These are phyloP conservation scores for Orius insidiosus DNA, from an alignment of 1,140 invertebrate genomes.

Conservation along the genomic window DNA sequence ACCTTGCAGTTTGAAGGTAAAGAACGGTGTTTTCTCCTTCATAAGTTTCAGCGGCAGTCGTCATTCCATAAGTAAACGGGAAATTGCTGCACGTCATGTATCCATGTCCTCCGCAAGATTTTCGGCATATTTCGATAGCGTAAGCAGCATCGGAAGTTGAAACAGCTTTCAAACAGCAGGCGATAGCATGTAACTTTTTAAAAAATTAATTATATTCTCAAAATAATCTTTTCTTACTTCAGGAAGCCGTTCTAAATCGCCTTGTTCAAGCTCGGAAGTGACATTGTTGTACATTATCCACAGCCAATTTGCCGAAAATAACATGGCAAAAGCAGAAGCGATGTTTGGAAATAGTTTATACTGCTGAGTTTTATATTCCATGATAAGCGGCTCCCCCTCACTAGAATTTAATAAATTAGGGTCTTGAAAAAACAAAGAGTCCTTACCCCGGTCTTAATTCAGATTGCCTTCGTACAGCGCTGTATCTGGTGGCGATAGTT, in stretches of 20 bases:
- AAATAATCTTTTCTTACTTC: constrained; percentile 39
- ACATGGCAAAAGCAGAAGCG: constrained; percentile 58
- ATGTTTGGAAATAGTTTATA: constrained; percentile 74
- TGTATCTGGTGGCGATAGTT: constrained; percentile 75
- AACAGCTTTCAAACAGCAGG: constrained; percentile 81
- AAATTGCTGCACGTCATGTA: constrained; percentile 75
- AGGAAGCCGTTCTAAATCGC: constrained; percentile 57
- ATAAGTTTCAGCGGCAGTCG: constrained; percentile 77
- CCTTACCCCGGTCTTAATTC: constrained; percentile 61
- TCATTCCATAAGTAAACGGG: constrained; percentile 59
- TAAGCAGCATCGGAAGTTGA: constrained; percentile 50
- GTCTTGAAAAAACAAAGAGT: neutral
- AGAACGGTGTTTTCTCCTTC: constrained; percentile 92
- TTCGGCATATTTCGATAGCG: constrained; percentile 60
- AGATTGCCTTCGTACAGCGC: constrained; percentile 73
- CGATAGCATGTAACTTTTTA: constrained; percentile 61
- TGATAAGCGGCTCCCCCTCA: constrained; percentile 67
- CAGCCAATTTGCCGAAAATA: constrained; percentile 50
- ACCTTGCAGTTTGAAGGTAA: constrained; percentile 72
- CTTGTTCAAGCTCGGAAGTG: constrained; percentile 55
- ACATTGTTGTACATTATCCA: constrained; percentile 71
- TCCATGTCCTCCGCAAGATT: constrained; percentile 85
- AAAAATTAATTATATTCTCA: neutral
- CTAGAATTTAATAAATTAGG: constrained; percentile 29
- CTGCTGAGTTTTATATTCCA: constrained; percentile 87